Evolutionary conservation across 1,140 invertebrate species (phyloP).

Genomic region (Drepana arcuata): DNA sequence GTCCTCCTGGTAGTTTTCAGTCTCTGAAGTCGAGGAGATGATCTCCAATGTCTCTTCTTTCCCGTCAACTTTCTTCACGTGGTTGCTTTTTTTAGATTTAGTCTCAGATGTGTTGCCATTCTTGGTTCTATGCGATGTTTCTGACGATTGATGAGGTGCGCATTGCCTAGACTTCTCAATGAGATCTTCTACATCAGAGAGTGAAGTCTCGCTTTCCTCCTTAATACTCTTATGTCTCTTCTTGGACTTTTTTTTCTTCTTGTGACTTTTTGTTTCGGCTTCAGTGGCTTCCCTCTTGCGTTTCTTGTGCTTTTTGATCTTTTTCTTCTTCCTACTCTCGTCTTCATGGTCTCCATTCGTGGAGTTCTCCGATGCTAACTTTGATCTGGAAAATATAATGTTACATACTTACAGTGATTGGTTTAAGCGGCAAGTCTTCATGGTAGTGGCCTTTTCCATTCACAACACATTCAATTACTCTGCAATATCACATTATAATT

Average conservation of each 20-base stretch:
- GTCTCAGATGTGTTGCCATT: slow-evolving; percentile 33
- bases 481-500: slow-evolving; percentile 19
- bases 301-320: slow-evolving; percentile 72
- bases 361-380: slow-evolving; percentile 26
- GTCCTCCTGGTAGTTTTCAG: slow-evolving; percentile 78
- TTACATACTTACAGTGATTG: slow-evolving; percentile 29
- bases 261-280: slow-evolving; percentile 33
- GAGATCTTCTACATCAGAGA: slow-evolving; percentile 54
- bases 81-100: slow-evolving; percentile 43
- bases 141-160: background rate
- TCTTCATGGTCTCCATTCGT: slow-evolving; percentile 27
- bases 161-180: slow-evolving; percentile 38
- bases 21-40: slow-evolving; percentile 80
- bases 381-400: slow-evolving; percentile 37
- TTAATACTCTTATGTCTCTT: slow-evolving; percentile 38
- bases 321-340: slow-evolving; percentile 60
- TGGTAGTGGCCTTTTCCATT: slow-evolving; percentile 19
- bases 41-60: slow-evolving; percentile 71
- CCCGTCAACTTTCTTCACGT: slow-evolving; percentile 16
- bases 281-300: slow-evolving; percentile 44
- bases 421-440: slow-evolving; percentile 4
- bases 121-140: slow-evolving; percentile 20
- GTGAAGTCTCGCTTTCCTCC: slow-evolving; percentile 52
- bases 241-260: slow-evolving; percentile 46
- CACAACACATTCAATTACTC: slow-evolving; percentile 29